Conservation (phyloP, 2,888 invertebrate species). For the Opisthograptis luteolata region DNA sequence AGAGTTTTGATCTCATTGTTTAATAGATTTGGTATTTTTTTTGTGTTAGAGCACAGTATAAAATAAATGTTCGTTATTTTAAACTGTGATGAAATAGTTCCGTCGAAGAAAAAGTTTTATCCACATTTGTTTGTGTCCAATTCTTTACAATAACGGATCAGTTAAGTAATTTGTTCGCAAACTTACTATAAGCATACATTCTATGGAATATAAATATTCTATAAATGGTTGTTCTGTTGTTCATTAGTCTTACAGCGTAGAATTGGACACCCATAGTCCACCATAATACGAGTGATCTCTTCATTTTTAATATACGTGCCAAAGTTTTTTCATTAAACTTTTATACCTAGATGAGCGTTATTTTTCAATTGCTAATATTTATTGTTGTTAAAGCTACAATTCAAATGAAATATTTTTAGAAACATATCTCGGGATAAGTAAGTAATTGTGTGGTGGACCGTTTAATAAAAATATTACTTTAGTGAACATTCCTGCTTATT, state of each 20-base stretch:
- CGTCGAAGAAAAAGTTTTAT: neutral
- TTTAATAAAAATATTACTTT: constrained; percentile 8
- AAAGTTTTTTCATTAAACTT: constrained; percentile 3
- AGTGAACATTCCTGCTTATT: neutral
- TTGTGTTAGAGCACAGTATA: neutral
- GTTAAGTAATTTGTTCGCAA: too few species aligned
- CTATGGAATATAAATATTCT: too few species aligned
- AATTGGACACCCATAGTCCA: too few species aligned
- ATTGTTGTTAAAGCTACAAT: neutral
- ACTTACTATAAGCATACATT: too few species aligned
- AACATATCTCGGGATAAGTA: constrained; percentile 2
- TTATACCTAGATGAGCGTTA: neutral
- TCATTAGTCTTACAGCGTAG: too few species aligned
- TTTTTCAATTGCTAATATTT: too few species aligned
- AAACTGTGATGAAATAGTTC: neutral
- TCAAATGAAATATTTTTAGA: constrained; percentile 1
- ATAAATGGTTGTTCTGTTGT: too few species aligned
- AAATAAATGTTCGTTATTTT: neutral
- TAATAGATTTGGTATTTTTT: constrained; percentile 2
- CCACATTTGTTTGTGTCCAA: neutral
- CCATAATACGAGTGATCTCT: constrained; percentile 3
- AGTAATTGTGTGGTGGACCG: constrained; percentile 20
- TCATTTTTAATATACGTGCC: constrained; percentile 11
- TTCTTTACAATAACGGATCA: neutral
- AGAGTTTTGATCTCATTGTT: constrained; percentile 36